Base-by-base conservation (phyloP, 2,113 vertebrate species). In the Cettia cetti region DNA sequence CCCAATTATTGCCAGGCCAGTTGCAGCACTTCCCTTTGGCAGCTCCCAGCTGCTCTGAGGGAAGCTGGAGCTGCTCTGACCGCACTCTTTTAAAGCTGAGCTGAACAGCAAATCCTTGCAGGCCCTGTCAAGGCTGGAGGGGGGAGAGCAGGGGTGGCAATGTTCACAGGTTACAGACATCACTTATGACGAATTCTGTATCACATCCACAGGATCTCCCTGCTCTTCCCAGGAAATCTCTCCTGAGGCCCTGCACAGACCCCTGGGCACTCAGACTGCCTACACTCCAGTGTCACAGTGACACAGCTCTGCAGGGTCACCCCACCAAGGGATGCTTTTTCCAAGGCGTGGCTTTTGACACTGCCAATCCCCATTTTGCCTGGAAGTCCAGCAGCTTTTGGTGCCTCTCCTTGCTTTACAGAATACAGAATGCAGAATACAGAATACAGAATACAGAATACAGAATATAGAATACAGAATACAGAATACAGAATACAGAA, bases 41-140 rank as follows among this genome's bases (percentile, higher is more conserved):
- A 52, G 0, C 31, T 85, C 60, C 35, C n/a, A 5, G 0, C 11
- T 28, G 9, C 30, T 78, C 40, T 2, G 28, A 21, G 39, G 4
- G 52, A 54, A 70, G 19, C 37, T 9, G 28, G 72, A 83, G 61
- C 64, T 69, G 81, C 72, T 89, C 30, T 71, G 68, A 70, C 45
- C 59, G 4, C 14, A 2, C 31, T 84, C 39, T 66, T 61, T 26
- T 12, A n/a, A 66, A 69, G 40, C 57, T 9, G 5, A 83, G 37
- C 66, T 71, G 57, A 60, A 15, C 1, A 64, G 64, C 33, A 61
- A 63, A 69, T 71, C 66, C 65, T 64, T 28, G 26, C 65, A 26
- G 80, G 35, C 18, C 1, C 47, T 35, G 9, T 40, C n/a, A n/a
- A 60, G 74, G 40, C 33, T 66, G 65, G 56, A 89, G 74, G 80